Percentiles rank a stretch among this genome's conserved stretches.
Evolutionary conservation across 2,888 invertebrate species (phyloP).

Genomic region (Oligia strigilis): DNA sequence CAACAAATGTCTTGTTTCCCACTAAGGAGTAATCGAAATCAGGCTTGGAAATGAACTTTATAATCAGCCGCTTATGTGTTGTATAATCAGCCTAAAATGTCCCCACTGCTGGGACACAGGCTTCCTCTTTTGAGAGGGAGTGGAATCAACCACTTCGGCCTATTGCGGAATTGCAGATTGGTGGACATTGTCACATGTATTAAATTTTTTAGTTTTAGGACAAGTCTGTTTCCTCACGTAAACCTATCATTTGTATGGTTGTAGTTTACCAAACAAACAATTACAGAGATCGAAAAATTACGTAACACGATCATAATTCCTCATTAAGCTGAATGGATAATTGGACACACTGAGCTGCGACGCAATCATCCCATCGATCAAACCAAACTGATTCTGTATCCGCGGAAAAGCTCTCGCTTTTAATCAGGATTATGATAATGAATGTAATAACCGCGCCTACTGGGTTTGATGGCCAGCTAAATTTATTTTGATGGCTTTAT

Average conservation of each 20-base stretch:
- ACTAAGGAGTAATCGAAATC: neutral
- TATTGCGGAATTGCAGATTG: neutral
- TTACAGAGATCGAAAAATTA: slow-evolving; percentile 9
- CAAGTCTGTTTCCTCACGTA: too few relatives aligned
- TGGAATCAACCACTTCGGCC: too few relatives aligned
- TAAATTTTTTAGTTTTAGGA: too few relatives aligned
- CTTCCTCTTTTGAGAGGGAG: neutral
- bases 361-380: slow-evolving; percentile 60
- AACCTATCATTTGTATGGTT: neutral
- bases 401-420: slow-evolving; percentile 39
- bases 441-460: slow-evolving; percentile 47
- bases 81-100: neutral
- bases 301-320: slow-evolving; percentile 31
- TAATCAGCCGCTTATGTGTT: neutral
- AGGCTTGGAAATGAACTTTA: neutral
- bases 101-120: neutral
- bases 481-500: slow-evolving; percentile 39
- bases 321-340: slow-evolving; percentile 56
- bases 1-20: neutral
- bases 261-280: neutral
- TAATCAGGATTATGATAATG: slow-evolving; percentile 64
- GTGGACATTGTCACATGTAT: neutral
- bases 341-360: slow-evolving; percentile 41
- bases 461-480: slow-evolving; percentile 33
- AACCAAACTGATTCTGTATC: slow-evolving; percentile 50